Base-by-base conservation (phyloP, 2,113 vertebrate species). In the Lipophrys pholis region DNA sequence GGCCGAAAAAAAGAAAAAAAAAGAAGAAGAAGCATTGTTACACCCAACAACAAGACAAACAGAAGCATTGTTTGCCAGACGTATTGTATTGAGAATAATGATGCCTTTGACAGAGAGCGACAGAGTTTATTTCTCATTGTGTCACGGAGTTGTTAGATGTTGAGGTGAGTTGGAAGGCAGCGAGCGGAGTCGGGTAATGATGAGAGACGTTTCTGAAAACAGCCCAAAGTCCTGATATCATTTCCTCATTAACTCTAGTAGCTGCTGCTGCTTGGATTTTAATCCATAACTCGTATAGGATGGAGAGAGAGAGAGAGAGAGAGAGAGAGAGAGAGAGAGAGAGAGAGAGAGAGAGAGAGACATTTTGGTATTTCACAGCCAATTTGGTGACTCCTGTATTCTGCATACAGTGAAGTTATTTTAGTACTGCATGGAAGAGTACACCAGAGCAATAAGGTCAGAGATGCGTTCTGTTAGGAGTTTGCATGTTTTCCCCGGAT, bases 71-170 rank as follows among this genome's bases (percentile, higher is more conserved):
- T 87, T 77, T 61, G 42, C 50, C 69, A 78, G 78, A 81, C 85
- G 35, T 41, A 54, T 67, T 79, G 56, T 58, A 40, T 75, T 81
- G 38, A 61, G 60, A 43, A 85, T 87, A 85, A 87, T 79, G 84
- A 82, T 81, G 73, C 59, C 35, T 84, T 84, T 78, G 70, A 82
- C 82, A 51, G 58, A 45, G 50, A 73, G 58, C 5, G n/a, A 16
- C 63, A 36, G 69, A 78, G 77, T 85, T 82, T 57, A 46, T 60
- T 77, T 72, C 51, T 76, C 21, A 50, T 82, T 53, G 58, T 78
- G 60, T 57, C 66, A 16, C 36, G 3, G 45, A 54, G 48, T 54
- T 41, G 57, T 72, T 59, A 16, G 42, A 56, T 42, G 11, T 76
- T 42, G 68, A 77, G 52, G 64, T 67, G 46, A 75, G 56, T 46